Base-by-base conservation (phyloP, 2,797 vertebrate species). In the Esox masquinongy region DNA sequence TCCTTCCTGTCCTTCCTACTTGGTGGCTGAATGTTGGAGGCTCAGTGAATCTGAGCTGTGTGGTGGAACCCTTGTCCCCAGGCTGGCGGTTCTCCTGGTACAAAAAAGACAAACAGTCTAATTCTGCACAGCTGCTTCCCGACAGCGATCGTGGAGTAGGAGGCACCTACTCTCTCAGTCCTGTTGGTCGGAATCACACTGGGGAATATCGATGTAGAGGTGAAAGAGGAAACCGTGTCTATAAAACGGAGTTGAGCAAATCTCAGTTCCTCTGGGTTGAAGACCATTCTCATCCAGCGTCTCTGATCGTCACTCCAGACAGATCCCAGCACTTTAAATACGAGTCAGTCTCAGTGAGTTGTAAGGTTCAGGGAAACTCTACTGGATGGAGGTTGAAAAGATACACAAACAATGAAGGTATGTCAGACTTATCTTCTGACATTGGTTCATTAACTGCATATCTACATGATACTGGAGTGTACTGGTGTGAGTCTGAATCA, bases 401-500 rank as follows among this genome's bases (percentile, higher is more conserved):
- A 2, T 22, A 59, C 53, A 22, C n/a, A 59, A 59, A 11, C 53
- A 22, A 22, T 9, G 53, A 22, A 2, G 19, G 19, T 22, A 47
- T 47, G 43, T 47, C 43, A 47, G 43, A 47, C 43, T 47, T 47
- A 47, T 47, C 43, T 47, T 47, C 43, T 47, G 43, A 47, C 43
- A 47, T 47, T 47, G 43, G 6, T 1, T 47, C 43, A 47, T 47
- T 47, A 47, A 47, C 43, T 47, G 43, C 4, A 47, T 47, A 11
- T 47, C 43, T 14, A 47, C 43, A 47, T 47, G 43, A 47, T 3
- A 4, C 43, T 14, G 43, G 43, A 47, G 12, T 59, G n/a, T 59
- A 59, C n/a, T 59, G 53, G 53, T 59, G 53, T 59, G 53, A 59
- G 53, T 59, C 53, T 22, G 53, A 22, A 59, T 59, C 53, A 22